Percentiles rank a stretch among this genome's conserved stretches.
Evolutionary conservation across 2,797 vertebrate genomes (phyloP).

Genomic region (Ctenopoma multispine): DNA sequence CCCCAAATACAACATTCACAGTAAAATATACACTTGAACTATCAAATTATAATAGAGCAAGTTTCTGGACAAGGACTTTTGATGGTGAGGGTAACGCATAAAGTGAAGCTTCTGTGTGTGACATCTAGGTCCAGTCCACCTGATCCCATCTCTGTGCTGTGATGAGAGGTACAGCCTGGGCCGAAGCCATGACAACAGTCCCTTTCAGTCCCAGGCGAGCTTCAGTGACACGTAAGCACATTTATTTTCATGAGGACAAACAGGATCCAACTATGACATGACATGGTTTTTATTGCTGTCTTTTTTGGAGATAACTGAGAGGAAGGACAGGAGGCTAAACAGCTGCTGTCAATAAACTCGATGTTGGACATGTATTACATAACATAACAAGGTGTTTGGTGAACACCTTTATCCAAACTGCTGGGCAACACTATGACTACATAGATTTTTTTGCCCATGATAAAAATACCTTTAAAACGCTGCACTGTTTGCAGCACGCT

Average conservation of each 20-base stretch:
- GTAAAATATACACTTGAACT: not conserved
- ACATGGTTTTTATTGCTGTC: not conserved
- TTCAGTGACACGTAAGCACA: conserved; percentile 87
- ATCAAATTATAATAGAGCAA: not conserved
- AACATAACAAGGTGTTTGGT: conserved; percentile 7
- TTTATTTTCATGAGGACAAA: not conserved
- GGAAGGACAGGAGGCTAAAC: not conserved
- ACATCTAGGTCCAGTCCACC: conserved; percentile 89
- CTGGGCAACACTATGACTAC: not conserved
- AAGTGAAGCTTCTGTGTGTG: not conserved
- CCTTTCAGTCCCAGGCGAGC: conserved; percentile 84
- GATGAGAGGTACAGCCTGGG: conserved; percentile 88
- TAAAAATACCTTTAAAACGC: conserved; percentile 23
- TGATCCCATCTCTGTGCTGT: conserved; percentile 91
- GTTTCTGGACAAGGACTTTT: not conserved
- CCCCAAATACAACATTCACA: no score
- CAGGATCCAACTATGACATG: not conserved
- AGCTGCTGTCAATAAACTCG: conserved; percentile 7
- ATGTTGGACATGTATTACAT: conserved; percentile 6
- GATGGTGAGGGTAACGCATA: not conserved
- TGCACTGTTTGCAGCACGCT: conserved; percentile 1
- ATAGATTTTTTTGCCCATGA: conserved; percentile 8
- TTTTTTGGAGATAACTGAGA: not conserved
- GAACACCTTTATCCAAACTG: not conserved
- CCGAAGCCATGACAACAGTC: conserved; percentile 78